Conservation (phyloP, 2,113 vertebrate species). For the Cyprinodon tularosa region DNA sequence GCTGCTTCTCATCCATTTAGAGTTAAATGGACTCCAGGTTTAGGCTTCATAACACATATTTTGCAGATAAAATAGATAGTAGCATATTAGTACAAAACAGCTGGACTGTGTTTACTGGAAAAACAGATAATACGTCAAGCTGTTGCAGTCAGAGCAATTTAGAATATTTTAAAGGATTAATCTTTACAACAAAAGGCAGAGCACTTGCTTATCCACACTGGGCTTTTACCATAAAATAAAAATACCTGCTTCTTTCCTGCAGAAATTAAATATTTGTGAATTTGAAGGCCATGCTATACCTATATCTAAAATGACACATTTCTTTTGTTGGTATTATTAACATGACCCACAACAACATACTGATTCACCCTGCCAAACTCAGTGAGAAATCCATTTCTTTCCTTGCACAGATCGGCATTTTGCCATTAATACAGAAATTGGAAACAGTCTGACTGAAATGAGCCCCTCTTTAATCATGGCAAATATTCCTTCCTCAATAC, state of each 20-base stretch:
- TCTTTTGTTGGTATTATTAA: neutral
- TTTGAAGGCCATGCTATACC: neutral
- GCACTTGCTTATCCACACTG: neutral
- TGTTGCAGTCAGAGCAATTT: neutral
- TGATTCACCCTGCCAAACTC: neutral
- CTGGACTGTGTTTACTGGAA: neutral
- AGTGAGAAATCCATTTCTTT: neutral
- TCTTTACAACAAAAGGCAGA: neutral
- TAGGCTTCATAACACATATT: no score
- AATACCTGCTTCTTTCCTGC: neutral
- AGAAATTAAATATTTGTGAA: neutral
- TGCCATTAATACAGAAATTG: conserved; percentile 64
- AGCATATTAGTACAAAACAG: no score
- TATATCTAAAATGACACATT: neutral
- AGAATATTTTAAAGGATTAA: neutral
- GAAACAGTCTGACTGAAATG: conserved; percentile 41
- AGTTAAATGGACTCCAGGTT: no score
- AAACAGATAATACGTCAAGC: neutral
- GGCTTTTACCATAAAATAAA: no score
- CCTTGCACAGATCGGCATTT: conserved; percentile 33
- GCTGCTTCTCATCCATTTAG: no score
- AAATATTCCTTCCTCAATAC: conserved; percentile 53
- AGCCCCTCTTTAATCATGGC: conserved; percentile 63
- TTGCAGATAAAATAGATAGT: no score
- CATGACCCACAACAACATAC: neutral